These are phyloP conservation scores for Mylabris sibirica DNA, from an alignment of 2,888 invertebrate species.

Conservation along the genomic window DNA sequence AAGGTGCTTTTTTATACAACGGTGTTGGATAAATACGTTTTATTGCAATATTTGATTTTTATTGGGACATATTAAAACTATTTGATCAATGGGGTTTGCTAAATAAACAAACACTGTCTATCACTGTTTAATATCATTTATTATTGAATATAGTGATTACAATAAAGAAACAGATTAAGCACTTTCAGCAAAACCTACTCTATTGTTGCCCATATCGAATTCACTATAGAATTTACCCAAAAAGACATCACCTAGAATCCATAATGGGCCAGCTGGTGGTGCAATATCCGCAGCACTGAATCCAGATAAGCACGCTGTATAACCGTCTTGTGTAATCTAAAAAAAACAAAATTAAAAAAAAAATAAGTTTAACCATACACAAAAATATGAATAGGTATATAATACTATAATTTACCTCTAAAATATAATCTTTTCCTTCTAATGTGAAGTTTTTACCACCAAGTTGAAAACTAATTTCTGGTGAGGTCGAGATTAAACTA, in stretches of 20 bases:
- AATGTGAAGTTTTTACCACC: too few relatives aligned
- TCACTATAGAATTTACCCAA: constrained; percentile 96
- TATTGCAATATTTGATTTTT: too few relatives aligned
- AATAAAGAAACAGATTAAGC: constrained; percentile 51
- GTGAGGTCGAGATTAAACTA: constrained; percentile 77
- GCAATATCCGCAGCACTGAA: constrained; percentile 98
- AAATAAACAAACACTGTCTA: too few relatives aligned
- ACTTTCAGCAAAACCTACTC: constrained; percentile 87
- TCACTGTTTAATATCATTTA: constrained; percentile 10
- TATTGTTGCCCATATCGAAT: constrained; percentile 88
- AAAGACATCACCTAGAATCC: constrained; percentile 95
- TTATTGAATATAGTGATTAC: constrained; percentile 17
- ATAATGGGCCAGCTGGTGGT: too few relatives aligned
- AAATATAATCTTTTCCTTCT: constrained; percentile 95
- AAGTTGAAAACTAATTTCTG: too few relatives aligned
- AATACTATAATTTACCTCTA: constrained; percentile 69
- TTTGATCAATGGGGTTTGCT: too few relatives aligned
- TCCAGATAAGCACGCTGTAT: constrained; percentile 91
- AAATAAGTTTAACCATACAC: constrained; percentile 3
- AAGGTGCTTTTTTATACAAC: too few relatives aligned
- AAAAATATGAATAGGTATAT: neutral
- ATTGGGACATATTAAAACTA: too few relatives aligned
- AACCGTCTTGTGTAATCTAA: constrained; percentile 65
- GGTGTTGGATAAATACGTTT: too few relatives aligned
- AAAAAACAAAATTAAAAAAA: too few relatives aligned